phyloP scores from a whole-genome alignment of 1,140 invertebrate genomes.

The Oedothorax gibbosus region DNA sequence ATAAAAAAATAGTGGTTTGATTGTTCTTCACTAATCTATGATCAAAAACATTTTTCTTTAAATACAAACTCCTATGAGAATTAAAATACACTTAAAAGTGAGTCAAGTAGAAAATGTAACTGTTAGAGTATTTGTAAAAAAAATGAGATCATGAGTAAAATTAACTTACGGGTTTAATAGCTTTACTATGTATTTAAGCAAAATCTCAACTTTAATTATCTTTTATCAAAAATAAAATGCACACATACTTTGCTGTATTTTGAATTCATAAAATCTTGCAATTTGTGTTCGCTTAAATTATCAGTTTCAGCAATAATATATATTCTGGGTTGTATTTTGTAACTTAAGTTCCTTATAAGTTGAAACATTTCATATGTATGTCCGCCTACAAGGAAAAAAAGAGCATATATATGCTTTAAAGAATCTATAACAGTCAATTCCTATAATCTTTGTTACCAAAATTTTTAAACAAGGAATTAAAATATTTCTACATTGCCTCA shows the following conservation, averaged over 20 bases:
- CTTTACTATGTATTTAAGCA: too few relatives aligned
- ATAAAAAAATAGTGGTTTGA: too few relatives aligned
- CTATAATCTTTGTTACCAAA: neutral
- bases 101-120: too few relatives aligned
- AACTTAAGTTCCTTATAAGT: constrained; percentile 75
- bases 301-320: constrained; percentile 87
- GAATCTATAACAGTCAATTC: neutral
- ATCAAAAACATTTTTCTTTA: too few relatives aligned
- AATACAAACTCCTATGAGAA: too few relatives aligned
- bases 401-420: neutral
- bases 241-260: neutral
- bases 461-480: neutral
- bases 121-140: too few relatives aligned
- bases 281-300: constrained; percentile 77
- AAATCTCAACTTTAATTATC: too few relatives aligned
- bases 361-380: constrained; percentile 91
- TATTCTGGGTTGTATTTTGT: constrained; percentile 76
- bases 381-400: constrained; percentile 71
- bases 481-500: neutral
- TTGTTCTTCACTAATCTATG: too few relatives aligned
- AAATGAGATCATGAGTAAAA: too few relatives aligned
- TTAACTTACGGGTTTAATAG: too few relatives aligned
- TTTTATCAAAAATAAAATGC: neutral
- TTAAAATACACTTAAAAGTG: too few relatives aligned
- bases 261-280: constrained; percentile 65